Evolutionary conservation across 64 coral and sea anemone species (phyloP).

Genomic region (Orbicella faveolata): DNA sequence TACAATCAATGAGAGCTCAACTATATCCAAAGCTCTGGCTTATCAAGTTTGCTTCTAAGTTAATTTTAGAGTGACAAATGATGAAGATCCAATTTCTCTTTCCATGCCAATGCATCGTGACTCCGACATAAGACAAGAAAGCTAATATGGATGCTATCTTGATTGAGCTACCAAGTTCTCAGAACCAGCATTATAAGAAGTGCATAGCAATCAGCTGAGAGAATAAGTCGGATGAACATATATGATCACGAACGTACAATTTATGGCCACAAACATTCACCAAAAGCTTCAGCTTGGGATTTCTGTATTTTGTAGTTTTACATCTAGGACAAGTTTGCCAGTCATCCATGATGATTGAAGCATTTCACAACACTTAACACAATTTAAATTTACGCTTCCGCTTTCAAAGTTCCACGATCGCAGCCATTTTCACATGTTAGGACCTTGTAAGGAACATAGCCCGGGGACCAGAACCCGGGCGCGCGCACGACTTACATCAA

Average conservation of each 20-base stretch:
- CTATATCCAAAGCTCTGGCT: no score
- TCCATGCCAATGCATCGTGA: no score
- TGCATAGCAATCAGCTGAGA: no score
- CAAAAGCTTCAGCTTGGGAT: slow-evolving; percentile 91
- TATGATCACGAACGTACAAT: slow-evolving; percentile 67
- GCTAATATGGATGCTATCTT: no score
- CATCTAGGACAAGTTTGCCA: slow-evolving; percentile 94
- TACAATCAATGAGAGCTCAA: no score
- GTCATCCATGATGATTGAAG: slow-evolving; percentile 25
- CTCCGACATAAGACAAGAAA: neutral
- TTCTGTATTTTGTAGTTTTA: slow-evolving; percentile 96
- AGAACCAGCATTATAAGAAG: no score
- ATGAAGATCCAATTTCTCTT: no score
- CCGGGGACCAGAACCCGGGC: neutral
- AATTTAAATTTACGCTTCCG: neutral
- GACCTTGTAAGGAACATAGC: neutral
- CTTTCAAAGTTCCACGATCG: neutral
- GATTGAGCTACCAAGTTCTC: no score
- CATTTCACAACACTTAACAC: neutral
- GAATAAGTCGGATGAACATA: no score
- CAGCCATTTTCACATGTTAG: neutral
- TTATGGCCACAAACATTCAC: slow-evolving; percentile 99
- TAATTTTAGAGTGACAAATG: no score
- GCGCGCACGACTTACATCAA: neutral
- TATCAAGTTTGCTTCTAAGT: no score